These are phyloP conservation scores for Lasioglossum morio DNA, from an alignment of 2,888 invertebrate species.

Conservation along the genomic window DNA sequence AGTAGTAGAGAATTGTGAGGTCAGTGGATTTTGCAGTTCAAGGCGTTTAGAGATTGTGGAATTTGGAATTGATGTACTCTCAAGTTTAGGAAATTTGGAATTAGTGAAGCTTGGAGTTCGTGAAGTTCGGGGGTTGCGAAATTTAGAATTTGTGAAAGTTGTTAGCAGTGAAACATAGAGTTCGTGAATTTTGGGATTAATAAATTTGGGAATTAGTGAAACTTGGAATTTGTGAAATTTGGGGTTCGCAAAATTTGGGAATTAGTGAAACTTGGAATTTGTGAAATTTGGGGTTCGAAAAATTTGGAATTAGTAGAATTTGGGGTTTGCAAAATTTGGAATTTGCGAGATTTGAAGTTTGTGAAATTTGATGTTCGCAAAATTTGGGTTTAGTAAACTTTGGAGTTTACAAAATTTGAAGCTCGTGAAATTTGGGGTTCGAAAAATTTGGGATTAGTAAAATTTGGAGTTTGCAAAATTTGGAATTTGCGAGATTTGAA, in stretches of 20 bases:
- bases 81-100: no score
- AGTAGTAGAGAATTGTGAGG: not conserved
- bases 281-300: accelerated
- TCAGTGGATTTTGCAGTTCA: not conserved
- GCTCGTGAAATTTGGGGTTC: no score
- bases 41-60: not conserved
- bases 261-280: no score
- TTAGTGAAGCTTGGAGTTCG: no score
- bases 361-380: no score
- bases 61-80: no score
- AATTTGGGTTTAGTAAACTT: no score
- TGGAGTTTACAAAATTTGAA: no score
- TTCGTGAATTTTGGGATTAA: not conserved
- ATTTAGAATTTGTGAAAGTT: no score
- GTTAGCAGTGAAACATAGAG: not conserved
- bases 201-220: not conserved
- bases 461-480: not conserved
- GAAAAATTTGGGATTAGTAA: not conserved
- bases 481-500: no score
- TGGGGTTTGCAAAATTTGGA: not conserved
- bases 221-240: not conserved
- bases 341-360: not conserved
- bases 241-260: no score
- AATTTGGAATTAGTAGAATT: accelerated
- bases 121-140: no score